Base-by-base conservation (phyloP, 2,797 vertebrate species). In the Typhlichthys subterraneus region DNA sequence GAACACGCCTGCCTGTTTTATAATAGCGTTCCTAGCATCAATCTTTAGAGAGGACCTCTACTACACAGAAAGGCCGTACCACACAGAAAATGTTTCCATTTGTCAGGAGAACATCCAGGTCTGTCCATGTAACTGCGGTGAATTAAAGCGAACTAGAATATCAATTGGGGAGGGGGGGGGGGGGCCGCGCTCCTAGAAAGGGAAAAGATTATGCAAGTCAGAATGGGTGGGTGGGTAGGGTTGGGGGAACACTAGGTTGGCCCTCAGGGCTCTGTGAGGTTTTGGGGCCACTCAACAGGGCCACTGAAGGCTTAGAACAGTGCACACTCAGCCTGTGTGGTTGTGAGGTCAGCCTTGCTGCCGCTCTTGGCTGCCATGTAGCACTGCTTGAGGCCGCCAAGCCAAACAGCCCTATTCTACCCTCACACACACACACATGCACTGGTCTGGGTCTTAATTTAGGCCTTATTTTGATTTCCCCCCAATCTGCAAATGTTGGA, bases 311-410 rank as follows among this genome's bases (percentile, higher is more conserved):
- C 70, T 63, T 72, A 70, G 68, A 66, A 80, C 52, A 6, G 67
- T 75, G 75, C 65, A 83, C 77, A 84, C 73, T 87, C 83, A 75
- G 69, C 65, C 63, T 86, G 88, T 89, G 89, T 83, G 89, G 78
- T 84, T 85, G 76, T 45, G 61, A 79, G 79, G 81, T 86, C 73
- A 53, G 71, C 76, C 86, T 83, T 74, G 77, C 79, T 53, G 68
- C 81, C 78, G 75, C 69, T 77, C 63, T 87, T 84, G 75, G 74
- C 87, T 76, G 72, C 64, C 56, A 64, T 70, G 83, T 74, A 80
- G 75, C 48, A 47, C 50, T 77, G 72, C 58, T 5, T 45, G 53
- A 45, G 38, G 7, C 31, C 61, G 89, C 90, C 91, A 93, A 91
- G 45, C 81, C 73, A 91, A 92, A 91, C 86, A 91, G 75, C 69